These are phyloP conservation scores for Cetonia aurata DNA, from an alignment of 2,888 invertebrate species.

Conservation along the genomic window DNA sequence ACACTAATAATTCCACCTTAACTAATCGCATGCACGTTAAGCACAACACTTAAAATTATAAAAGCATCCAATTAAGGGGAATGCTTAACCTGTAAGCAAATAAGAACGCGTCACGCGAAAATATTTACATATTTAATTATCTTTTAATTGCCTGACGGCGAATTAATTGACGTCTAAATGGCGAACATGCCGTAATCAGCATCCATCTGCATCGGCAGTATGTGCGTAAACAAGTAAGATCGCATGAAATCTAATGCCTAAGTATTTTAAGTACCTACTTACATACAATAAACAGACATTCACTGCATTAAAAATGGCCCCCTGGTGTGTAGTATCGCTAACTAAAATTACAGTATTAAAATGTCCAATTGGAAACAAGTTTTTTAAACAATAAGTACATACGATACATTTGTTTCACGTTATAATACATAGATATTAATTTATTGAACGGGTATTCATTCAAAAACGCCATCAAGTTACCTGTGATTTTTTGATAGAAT, in stretches of 20 bases:
- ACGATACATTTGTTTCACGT: too few relatives aligned
- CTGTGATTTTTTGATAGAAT: too few relatives aligned
- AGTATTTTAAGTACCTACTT: not conserved
- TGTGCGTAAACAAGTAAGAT: not conserved
- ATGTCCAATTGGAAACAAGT: too few relatives aligned
- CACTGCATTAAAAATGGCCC: not conserved
- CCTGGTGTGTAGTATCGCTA: too few relatives aligned
- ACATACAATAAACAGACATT: not conserved
- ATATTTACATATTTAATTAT: constrained; percentile 39
- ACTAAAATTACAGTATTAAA: too few relatives aligned
- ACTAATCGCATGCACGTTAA: constrained; percentile 30
- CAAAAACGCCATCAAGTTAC: too few relatives aligned
- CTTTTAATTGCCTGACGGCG: constrained; percentile 23
- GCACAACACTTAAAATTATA: constrained; percentile 32
- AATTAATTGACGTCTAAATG: constrained; percentile 39
- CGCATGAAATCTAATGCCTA: constrained; percentile 8
- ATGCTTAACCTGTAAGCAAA: constrained; percentile 33
- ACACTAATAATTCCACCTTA: constrained; percentile 16
- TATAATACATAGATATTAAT: too few relatives aligned
- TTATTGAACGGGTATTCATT: too few relatives aligned
- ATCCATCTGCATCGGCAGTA: constrained; percentile 10
- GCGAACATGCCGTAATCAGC: constrained; percentile 31
- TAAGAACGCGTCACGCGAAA: constrained; percentile 32
- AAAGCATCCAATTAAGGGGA: constrained; percentile 32
- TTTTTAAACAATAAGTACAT: too few relatives aligned